Evolutionary conservation across 2,113 vertebrate genomes (phyloP).

Genomic region (Chaetorhynchus papuensis): DNA sequence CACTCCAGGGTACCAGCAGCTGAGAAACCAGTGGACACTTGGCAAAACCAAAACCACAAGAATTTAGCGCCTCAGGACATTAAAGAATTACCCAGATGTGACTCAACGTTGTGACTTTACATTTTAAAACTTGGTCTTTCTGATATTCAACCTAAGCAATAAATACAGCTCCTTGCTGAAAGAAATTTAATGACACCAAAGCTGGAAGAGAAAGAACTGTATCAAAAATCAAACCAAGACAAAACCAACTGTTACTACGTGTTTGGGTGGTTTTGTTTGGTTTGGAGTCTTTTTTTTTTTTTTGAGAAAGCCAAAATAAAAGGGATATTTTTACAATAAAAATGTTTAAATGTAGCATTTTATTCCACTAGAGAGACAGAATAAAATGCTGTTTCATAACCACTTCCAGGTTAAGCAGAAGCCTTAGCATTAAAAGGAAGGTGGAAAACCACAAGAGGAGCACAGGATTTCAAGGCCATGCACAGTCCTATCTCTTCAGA

Average conservation of each 20-base stretch:
- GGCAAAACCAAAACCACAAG: neutral
- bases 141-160: neutral
- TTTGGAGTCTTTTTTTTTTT: neutral
- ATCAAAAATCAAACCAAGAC: neutral
- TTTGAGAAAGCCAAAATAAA: neutral
- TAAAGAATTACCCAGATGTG: neutral
- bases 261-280: neutral
- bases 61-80: neutral
- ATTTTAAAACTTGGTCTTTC: neutral
- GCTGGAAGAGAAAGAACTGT: neutral
- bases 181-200: neutral
- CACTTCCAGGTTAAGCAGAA: neutral
- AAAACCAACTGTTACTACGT: accelerated
- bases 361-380: neutral
- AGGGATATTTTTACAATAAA: neutral
- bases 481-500: neutral
- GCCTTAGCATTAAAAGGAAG: neutral
- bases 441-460: neutral
- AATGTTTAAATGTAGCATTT: neutral
- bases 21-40: neutral
- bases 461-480: neutral
- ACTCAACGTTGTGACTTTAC: neutral
- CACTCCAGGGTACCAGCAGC: neutral
- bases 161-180: neutral
- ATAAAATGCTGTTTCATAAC: neutral